These are phyloP conservation scores for Dicroscelio sp. DNA, from an alignment of 2,888 invertebrate species.

Conservation along the genomic window DNA sequence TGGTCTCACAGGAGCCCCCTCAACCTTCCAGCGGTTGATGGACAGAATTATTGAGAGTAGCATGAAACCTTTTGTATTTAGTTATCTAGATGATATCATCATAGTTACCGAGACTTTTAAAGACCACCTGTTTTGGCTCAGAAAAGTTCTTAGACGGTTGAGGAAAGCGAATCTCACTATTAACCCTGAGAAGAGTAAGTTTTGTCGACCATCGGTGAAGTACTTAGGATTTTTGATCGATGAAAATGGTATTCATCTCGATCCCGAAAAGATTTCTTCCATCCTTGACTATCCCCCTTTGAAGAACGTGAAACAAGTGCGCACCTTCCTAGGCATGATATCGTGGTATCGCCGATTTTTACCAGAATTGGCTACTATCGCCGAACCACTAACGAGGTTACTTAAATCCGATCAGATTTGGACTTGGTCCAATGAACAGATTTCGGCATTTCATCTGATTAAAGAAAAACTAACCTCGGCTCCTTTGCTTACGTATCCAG, in stretches of 20 bases:
- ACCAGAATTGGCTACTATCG: neutral
- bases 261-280: neutral
- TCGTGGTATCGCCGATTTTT: neutral
- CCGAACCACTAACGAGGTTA: neutral
- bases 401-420: neutral
- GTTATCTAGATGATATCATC: neutral
- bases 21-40: neutral
- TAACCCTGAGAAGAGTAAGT: neutral
- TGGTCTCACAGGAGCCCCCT: neutral
- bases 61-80: neutral
- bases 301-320: neutral
- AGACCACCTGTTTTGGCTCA: neutral
- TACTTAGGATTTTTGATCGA: neutral
- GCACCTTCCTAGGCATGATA: neutral
- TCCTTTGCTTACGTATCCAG: conserved; percentile 13
- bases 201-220: neutral
- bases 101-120: neutral
- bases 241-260: neutral
- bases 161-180: neutral
- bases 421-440: neutral
- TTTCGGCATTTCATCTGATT: neutral
- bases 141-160: neutral
- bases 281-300: neutral
- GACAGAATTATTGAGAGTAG: neutral
- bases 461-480: neutral